These are phyloP conservation scores for Lerema accius DNA, from an alignment of 1,140 invertebrate species.

Conservation along the genomic window DNA sequence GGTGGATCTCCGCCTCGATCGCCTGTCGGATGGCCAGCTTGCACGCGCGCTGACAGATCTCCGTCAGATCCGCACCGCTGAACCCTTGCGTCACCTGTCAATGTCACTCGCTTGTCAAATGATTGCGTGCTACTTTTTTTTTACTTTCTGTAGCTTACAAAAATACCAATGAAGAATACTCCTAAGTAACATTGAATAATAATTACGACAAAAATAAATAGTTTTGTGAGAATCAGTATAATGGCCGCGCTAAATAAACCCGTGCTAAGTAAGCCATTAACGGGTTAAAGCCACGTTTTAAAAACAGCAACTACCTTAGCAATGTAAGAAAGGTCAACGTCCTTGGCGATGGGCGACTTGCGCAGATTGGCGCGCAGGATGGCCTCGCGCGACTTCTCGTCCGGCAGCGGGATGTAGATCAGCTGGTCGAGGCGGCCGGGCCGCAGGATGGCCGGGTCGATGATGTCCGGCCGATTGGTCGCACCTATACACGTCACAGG, in stretches of 20 bases:
- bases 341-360: constrained; percentile 98
- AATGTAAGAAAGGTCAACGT: constrained; percentile 97
- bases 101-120: no score
- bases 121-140: no score
- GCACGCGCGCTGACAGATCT: constrained; percentile 99
- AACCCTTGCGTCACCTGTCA: constrained; percentile 89
- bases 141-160: no score
- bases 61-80: constrained; percentile 99
- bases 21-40: constrained; percentile 99
- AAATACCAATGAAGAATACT: no score
- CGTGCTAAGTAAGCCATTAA: no score
- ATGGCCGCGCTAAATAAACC: no score
- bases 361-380: constrained; percentile 98
- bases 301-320: constrained; percentile 95
- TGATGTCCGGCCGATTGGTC: constrained; percentile 93
- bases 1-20: constrained; percentile 97
- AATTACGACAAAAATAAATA: no score
- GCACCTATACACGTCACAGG: no score
- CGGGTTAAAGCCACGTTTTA: no score
- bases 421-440: constrained; percentile 99
- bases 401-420: constrained; percentile 99
- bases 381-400: constrained; percentile 97
- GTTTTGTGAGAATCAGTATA: no score
- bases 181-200: no score
- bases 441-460: constrained; percentile 99